Evolutionary conservation across 2,113 vertebrate species (phyloP), one percentile per base, ranked within the genome.

Genomic region (Apteryx owenii): DNA sequence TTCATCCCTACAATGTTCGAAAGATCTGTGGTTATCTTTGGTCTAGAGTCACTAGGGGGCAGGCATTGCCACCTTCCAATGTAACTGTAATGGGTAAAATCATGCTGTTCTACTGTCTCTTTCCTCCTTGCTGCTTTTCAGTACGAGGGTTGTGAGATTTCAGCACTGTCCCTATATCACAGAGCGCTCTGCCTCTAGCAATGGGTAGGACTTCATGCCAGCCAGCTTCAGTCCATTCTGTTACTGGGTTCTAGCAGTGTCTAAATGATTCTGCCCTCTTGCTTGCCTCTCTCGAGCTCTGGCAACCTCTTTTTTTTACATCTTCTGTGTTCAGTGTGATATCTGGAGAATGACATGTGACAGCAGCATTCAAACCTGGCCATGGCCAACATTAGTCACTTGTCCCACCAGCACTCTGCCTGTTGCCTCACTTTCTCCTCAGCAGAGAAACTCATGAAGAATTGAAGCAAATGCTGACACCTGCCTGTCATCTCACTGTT

Each of bases 21-120:
- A 56, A 70, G 13, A 16, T 73, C 50, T 58, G 23, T 38, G 18
- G 58, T 51, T 77, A 12, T 64, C 61, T 66, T 89, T 76, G 83
- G 18, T 25, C 88, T 78, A 5, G 40, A 92, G 72, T 82, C 95
- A 81, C 92, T 96, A 96, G 97, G 51, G 93, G 95, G 93, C 93
- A 96, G 90, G 42, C 85, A 93, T 60, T 90, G 94, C 64, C 46
- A 79, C 50, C 40, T 88, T 95, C 80, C 88, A 64, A 31, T 1
- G 0, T 42, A 66, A 44, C 33, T 31, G 23, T 13, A 23, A 65
- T 26, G 1, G 5, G 29, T 66, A 17, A 48, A 85, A 54, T 33
- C 5, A 0, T 4, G 29, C 50, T 54, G 8, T 40, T 83, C 5
- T 29, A 51, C 21, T 12, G 22, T 38, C 7, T 58, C n/a, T 78